Percentiles rank a stretch among this genome's conserved stretches.
Evolutionary conservation across 2,888 invertebrate species (phyloP).

Genomic region (Cephus spinipes): DNA sequence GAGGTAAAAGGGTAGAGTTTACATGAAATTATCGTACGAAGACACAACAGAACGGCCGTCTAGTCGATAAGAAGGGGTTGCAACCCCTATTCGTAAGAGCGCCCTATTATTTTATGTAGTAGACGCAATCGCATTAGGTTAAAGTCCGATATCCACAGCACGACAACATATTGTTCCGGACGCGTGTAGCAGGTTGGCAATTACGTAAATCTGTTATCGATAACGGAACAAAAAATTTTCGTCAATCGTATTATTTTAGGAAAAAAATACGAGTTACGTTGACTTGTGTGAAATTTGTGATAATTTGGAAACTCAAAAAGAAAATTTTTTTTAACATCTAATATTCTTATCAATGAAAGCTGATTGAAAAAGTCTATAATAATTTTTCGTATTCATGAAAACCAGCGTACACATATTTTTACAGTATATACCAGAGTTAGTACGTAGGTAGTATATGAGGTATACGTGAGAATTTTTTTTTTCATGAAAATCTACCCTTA

Average conservation of each 20-base stretch:
- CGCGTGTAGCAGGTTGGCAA: not conserved
- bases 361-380: not conserved
- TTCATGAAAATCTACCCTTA: not conserved
- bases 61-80: not conserved
- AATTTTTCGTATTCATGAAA: not conserved
- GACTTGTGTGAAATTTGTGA: not conserved
- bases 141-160: not conserved
- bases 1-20: not conserved
- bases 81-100: not conserved
- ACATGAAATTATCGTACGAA: not conserved
- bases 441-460: not conserved
- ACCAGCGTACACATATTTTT: not conserved
- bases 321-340: not conserved
- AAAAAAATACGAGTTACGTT: not conserved
- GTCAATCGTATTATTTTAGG: not conserved
- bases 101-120: not conserved
- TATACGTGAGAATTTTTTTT: too few relatives aligned
- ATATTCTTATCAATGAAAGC: not conserved
- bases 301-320: not conserved
- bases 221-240: not conserved
- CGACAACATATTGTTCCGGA: not conserved
- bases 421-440: not conserved
- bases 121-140: not conserved
- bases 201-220: not conserved
- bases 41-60: not conserved